Evolutionary conservation across 2,888 invertebrate genomes (phyloP), one percentile per base, ranked within the genome.

Genomic region (Omphaloscelis lunosa): DNA sequence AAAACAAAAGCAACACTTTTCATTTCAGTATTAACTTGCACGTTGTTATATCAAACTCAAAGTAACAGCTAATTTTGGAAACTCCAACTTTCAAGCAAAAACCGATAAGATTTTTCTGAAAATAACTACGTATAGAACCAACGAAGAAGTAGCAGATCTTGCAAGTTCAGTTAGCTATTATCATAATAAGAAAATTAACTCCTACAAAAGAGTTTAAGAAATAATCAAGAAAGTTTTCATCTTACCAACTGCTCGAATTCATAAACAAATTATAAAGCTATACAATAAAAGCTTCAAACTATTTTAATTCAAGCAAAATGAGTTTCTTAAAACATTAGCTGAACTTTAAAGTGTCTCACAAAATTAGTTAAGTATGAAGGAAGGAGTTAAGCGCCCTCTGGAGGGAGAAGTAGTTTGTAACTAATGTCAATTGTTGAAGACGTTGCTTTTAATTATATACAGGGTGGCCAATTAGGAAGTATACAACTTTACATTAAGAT

Each of bases 221-320:
- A 34, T 41, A 58, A 71, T 62, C 41, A 59, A 68, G 12, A 72
- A 84, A 81, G 72, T 84, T 79, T 78, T 65, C 45, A 48, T 78
- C 6, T 27, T 27, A 68, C 29, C 23, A 71, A 45, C 62, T 65
- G 51, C 71, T 53, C 4, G 41, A 39, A 63, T 70, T 84, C 61
- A 80, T 74, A 74, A 73, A 80, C 84, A 80, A 79, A 82, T 73
- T 71, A 68, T 62, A 56, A 67, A 73, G 34, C 80, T 84, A 15
- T 51, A 72, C 69, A 69, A 65, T 67, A 72, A 39, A 85, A 85
- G 59, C 80, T 76, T 27, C 39, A 20, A 83, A 88, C 75, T 79
- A 79, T 79, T 77, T 87, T 77, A 82, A 80, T 80, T 83, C 39
- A 69, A 72, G 53, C 62, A 80, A 75, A 87, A 82, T 61, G 77